Base-by-base conservation (phyloP, 2,888 invertebrate species). In the Hypolimnas misippus region DNA sequence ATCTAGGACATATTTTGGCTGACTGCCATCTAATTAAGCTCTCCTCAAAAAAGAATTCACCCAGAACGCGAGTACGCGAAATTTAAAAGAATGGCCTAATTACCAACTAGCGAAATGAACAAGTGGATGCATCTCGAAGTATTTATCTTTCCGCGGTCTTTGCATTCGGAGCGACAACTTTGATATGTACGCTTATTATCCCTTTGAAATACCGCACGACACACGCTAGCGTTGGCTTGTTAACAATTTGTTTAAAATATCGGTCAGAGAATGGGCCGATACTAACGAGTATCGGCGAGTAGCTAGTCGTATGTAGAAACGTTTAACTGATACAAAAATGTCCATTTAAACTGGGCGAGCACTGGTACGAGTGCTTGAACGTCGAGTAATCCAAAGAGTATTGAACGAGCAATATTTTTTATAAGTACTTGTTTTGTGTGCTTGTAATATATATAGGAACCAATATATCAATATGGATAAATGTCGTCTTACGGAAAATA, bases 11-110 rank as follows among this genome's bases (percentile, higher is more conserved):
- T 25, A 49, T 57, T 66, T 62, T 63, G 63, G 63, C 63, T 55
- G 50, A 49, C 56, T 60, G 65, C 65, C 63, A 66, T 57, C 55
- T 66, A 63, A 63, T 66, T 66, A 59, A 53, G 38, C 40, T 60
- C 57, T 42, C 12, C 56, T 62, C 57, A 51, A 66, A 63, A 57
- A 63, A 56, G 40, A 50, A 50, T 38, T 57, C 58, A 31, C 50
- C 51, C 52, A 51, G 55, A 31, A 55, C 46, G 54, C 29, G 53
- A 56, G 57, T 42, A 57, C 61, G 33, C 42, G 46, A 25, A 25
- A 16, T 59, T 25, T 53, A 40, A 66, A 59, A 63, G 60, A 60
- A 63, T 60, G 66, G 21, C 66, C 66, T 66, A 63, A 66, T 66
- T 66, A 66, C 53, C 57, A 35, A 46, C 46, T n/a, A 63, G 54